Evolutionary conservation across 2,113 vertebrate species (phyloP), one percentile per base, ranked within the genome.

Genomic region (Cricetomys ansorgei): DNA sequence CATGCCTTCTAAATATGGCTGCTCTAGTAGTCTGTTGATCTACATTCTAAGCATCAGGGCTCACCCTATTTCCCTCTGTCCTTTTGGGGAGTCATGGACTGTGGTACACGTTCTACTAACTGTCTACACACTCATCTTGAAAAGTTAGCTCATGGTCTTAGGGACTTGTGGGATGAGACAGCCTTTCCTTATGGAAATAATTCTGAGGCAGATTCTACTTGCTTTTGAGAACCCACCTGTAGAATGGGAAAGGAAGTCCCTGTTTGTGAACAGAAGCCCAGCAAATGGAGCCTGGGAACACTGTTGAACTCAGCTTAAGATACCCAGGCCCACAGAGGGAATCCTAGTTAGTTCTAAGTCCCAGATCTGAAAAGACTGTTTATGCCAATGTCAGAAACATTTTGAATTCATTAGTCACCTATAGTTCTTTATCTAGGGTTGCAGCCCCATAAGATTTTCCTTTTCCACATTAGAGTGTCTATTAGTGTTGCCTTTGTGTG

Each of bases 101-200:
- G 23, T 29, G 37, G 25, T 7, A 4, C 65, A 67, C 77, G 87
- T 64, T 67, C 50, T 62, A 27, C 29, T 89, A 87, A 80, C 77
- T 94, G 67, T 43, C 73, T 62, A 55, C 27, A 69, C 0, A 7
- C 25, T 55, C 76, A 25, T 84, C 37, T 89, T 23, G 77, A 87
- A 76, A 95, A 72, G 45, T 27, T 0, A 37, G 37, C 13, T 76
- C 72, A 31, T 70, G 59, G 11, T 85, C 53, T 48, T 1, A 0
- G 55, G 7, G 15, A 62, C 62, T 75, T 57, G 67, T 75, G 45
- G 50, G 48, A 21, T 75, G 81, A 83, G 65, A 29, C 73, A 64
- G 43, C 27, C 75, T 96, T 48, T 94, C 84, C 81, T 89, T 92
- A 94, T 79, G 65, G 77, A 96, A 97, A 94, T 43, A 95, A 92